Conservation (phyloP, 1,140 invertebrate genomes). For the Eupeodes corollae region DNA sequence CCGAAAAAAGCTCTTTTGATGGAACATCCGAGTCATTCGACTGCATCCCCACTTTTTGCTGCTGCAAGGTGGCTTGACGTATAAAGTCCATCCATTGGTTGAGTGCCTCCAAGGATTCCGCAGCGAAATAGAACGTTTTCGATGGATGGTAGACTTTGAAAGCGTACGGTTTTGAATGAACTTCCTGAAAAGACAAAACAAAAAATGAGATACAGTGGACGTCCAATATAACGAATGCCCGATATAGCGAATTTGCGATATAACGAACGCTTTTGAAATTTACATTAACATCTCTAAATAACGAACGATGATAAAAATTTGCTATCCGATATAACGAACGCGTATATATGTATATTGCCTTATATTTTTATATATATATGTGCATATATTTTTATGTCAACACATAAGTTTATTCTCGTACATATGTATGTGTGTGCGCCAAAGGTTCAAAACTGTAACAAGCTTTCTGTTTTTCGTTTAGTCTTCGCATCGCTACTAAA, state of each 20-base stretch:
- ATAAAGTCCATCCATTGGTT: slow-evolving; percentile 62
- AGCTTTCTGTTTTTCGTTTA: no score
- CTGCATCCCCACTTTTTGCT: slow-evolving; percentile 4
- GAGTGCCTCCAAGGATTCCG: slow-evolving; percentile 63
- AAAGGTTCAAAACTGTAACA: no score
- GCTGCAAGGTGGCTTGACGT: slow-evolving; percentile 50
- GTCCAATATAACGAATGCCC: no score
- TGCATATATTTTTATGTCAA: background rate
- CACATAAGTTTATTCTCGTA: no score
- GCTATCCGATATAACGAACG: no score
- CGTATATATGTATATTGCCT: background rate
- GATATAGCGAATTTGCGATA: no score
- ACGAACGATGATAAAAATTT: no score
- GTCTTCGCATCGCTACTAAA: no score
- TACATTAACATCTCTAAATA: no score
- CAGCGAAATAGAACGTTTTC: slow-evolving; percentile 81
- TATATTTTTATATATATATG: background rate
- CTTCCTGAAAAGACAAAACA: slow-evolving; percentile 39
- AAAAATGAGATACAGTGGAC: no score
- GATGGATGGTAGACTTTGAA: slow-evolving; percentile 86
- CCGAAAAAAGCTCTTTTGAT: slow-evolving; percentile 55
- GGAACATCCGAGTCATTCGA: slow-evolving; percentile 5
- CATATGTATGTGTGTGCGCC: no score
- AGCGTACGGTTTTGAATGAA: slow-evolving; percentile 67
- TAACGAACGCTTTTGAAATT: no score